Evolutionary conservation across 2,888 invertebrate species (phyloP).

Genomic region (Lasioglossum lativentre): DNA sequence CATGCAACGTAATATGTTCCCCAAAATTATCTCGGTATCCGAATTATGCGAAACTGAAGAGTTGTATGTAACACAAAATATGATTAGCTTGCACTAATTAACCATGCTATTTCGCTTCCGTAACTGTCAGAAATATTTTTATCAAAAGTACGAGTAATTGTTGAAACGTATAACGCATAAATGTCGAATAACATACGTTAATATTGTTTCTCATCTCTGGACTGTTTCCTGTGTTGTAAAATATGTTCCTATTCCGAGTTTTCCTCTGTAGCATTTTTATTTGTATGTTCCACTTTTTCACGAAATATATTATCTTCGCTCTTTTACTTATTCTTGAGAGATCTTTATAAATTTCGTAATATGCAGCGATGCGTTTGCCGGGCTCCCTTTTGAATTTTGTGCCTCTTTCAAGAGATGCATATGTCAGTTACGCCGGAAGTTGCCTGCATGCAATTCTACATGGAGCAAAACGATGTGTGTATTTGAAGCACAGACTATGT

Average conservation of each 20-base stretch:
- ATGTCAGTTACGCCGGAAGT: background rate
- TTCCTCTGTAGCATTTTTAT: background rate
- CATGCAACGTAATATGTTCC: background rate
- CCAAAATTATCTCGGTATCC: background rate
- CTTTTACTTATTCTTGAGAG: background rate
- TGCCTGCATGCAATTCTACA: background rate
- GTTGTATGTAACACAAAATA: background rate
- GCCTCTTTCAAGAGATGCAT: background rate
- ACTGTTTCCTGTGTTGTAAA: background rate
- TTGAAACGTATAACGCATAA: background rate
- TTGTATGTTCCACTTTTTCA: background rate
- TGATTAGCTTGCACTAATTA: background rate
- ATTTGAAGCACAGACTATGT: background rate
- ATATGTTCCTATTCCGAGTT: background rate
- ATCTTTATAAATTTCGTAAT: slow-evolving; percentile 2
- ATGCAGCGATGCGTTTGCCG: background rate
- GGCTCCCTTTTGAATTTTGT: background rate
- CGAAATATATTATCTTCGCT: background rate
- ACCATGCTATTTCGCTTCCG: background rate
- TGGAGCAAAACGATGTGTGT: background rate
- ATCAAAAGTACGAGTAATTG: background rate
- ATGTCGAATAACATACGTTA: background rate
- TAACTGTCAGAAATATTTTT: background rate
- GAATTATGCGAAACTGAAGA: background rate
- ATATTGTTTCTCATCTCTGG: background rate